Conservation (phyloP, 2,888 invertebrate genomes). For the Drosophila quinaria region DNA sequence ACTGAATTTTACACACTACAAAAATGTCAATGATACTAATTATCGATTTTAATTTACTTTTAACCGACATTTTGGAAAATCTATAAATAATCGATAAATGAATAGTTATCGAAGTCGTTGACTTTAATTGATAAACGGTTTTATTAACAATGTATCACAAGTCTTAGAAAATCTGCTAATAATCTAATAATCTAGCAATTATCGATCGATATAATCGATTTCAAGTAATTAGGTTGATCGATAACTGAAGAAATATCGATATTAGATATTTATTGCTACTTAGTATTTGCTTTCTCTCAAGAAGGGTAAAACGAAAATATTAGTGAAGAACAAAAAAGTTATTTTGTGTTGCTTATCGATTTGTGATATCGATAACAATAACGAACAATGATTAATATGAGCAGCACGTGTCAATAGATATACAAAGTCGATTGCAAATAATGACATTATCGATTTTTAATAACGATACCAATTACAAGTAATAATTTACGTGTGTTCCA, state of each 20-base stretch:
- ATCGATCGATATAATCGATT: neutral
- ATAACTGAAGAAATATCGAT: neutral
- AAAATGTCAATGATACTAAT: slow-evolving; percentile 2
- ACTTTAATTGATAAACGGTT: too few relatives aligned
- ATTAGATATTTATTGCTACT: neutral
- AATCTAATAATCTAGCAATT: neutral
- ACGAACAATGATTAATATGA: too few relatives aligned
- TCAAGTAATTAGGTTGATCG: neutral
- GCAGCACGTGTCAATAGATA: neutral
- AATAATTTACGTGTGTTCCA: too few relatives aligned
- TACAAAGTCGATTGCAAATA: neutral
- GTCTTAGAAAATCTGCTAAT: too few relatives aligned
- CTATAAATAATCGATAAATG: neutral
- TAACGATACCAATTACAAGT: too few relatives aligned
- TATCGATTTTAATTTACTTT: neutral
- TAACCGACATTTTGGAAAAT: neutral
- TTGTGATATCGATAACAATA: neutral
- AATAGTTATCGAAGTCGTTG: neutral
- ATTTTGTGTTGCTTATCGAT: neutral
- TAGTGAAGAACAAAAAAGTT: too few relatives aligned
- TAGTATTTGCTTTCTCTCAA: too few relatives aligned
- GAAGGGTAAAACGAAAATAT: too few relatives aligned
- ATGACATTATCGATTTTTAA: too few relatives aligned
- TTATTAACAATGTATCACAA: too few relatives aligned
- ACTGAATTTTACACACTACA: neutral